These are phyloP conservation scores for Scomber japonicus DNA, from an alignment of 2,113 vertebrate genomes.

Conservation along the genomic window DNA sequence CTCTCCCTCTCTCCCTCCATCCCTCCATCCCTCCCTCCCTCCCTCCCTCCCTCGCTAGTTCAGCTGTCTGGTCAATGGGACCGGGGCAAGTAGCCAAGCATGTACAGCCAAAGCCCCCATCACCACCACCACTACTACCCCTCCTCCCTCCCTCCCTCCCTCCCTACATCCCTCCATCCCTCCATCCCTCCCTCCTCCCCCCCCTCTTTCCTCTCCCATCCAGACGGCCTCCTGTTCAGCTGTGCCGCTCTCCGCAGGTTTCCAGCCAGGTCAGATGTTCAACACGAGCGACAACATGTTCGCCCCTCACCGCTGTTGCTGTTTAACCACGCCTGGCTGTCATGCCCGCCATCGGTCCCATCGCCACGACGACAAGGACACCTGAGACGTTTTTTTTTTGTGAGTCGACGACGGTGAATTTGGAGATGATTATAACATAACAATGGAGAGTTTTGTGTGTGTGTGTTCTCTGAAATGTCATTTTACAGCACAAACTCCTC, in stretches of 20 bases:
- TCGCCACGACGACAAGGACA: neutral
- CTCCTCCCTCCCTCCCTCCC: neutral
- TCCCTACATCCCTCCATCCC: too few species aligned
- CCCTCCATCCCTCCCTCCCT: constrained; percentile 74
- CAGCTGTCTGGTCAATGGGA: constrained; percentile 96
- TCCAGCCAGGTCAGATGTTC: constrained; percentile 84
- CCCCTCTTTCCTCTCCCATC: constrained; percentile 52
- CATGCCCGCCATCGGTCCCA: neutral
- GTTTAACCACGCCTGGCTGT: constrained; percentile 40
- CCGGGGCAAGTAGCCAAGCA: constrained; percentile 91
- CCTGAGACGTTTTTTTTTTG: too few species aligned
- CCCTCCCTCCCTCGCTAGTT: constrained; percentile 86
- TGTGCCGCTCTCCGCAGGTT: constrained; percentile 75
- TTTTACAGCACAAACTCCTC: constrained; percentile 22
- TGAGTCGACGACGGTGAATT: neutral
- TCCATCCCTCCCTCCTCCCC: neutral
- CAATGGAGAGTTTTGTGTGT: constrained; percentile 8
- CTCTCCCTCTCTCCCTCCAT: neutral
- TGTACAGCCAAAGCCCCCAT: constrained; percentile 83
- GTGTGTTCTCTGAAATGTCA: too few species aligned
- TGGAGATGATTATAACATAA: neutral
- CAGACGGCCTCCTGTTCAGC: constrained; percentile 82
- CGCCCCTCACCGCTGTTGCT: constrained; percentile 72
- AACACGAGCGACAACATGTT: constrained; percentile 81
- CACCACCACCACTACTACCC: neutral